These are phyloP conservation scores for Neosilurus hyrtlii DNA, from an alignment of 2,797 vertebrate species.

Conservation along the genomic window DNA sequence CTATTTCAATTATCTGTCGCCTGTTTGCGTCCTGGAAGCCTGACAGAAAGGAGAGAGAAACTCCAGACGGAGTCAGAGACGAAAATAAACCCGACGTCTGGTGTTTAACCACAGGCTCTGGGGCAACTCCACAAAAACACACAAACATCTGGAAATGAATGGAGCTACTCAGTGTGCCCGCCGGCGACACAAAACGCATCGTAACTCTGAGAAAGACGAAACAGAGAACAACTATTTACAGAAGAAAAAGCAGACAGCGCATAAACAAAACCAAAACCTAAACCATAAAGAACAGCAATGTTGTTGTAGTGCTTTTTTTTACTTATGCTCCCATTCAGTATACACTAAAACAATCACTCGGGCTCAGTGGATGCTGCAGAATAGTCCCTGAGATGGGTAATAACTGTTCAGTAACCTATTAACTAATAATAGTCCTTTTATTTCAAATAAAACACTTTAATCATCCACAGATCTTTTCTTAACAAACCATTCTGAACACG, in stretches of 20 bases:
- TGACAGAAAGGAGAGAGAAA: slow-evolving; percentile 9
- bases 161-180: neutral
- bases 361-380: no score
- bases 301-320: no score
- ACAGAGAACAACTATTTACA: neutral
- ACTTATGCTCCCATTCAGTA: no score
- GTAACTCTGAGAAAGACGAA: neutral
- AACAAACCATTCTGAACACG: no score
- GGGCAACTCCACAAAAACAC: neutral
- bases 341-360: no score
- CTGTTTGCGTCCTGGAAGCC: neutral
- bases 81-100: slow-evolving; percentile 37
- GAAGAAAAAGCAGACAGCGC: neutral
- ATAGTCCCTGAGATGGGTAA: no score
- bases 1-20: neutral
- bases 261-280: neutral
- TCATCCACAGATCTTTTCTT: no score
- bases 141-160: slow-evolving; percentile 24
- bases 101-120: slow-evolving; percentile 41
- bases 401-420: no score
- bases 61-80: slow-evolving; percentile 33
- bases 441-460: no score
- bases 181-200: neutral
- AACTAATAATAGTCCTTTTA: no score
- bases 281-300: no score